phyloP scores from a whole-genome alignment of 2,888 invertebrate species.

The Bombylius discolor region DNA sequence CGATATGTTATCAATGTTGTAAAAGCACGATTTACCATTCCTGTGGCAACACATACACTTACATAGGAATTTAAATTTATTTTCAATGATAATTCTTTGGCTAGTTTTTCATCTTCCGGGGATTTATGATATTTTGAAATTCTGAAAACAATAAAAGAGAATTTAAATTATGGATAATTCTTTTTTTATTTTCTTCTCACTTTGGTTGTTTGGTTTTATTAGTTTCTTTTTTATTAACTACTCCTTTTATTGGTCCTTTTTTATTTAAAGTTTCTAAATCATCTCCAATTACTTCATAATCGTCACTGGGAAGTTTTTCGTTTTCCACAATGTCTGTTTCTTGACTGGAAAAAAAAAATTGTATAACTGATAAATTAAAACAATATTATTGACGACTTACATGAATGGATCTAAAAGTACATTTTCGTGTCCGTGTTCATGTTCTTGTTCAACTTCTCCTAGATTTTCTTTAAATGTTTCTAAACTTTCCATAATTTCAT shows the following conservation, averaged over 20 bases:
- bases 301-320: neutral
- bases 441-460: conserved; percentile 27
- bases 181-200: neutral
- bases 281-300: conserved; percentile 3
- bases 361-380: neutral
- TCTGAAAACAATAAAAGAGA: conserved; percentile 12
- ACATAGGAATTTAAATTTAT: conserved; percentile 50
- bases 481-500: conserved; percentile 30
- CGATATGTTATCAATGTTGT: conserved; percentile 41
- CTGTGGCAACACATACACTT: conserved; percentile 51
- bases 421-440: too few relatives aligned
- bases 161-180: neutral
- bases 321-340: neutral
- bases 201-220: neutral
- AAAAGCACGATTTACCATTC: conserved; percentile 41
- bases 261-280: conserved; percentile 7
- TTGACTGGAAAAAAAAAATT: neutral
- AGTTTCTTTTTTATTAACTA: neutral
- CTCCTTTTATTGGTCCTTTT: too few relatives aligned
- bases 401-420: conserved; percentile 6
- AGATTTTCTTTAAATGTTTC: conserved; percentile 30
- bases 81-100: conserved; percentile 37
- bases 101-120: conserved; percentile 27
- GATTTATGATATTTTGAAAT: conserved; percentile 26
- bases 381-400: neutral